Evolutionary conservation across 2,113 vertebrate species (phyloP).

Genomic region (Rana temporaria): DNA sequence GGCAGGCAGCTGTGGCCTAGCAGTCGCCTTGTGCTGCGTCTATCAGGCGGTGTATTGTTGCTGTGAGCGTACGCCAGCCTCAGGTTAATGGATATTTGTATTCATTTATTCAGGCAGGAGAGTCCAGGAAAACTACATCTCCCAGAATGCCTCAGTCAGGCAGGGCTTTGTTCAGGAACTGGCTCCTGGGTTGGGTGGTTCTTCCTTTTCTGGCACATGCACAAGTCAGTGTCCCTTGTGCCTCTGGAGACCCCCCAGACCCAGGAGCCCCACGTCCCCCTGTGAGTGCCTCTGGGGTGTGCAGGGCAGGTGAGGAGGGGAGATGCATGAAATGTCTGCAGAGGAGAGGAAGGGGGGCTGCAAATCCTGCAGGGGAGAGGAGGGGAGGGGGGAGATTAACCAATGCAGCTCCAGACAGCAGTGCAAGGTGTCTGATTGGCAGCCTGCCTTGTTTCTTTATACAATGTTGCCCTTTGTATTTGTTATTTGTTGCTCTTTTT

Average conservation of each 20-base stretch:
- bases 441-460: no score
- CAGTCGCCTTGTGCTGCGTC: no score
- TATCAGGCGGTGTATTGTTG: no score
- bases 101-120: no score
- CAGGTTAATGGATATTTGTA: no score
- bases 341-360: background rate
- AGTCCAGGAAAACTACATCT: conserved; percentile 15
- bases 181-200: conserved; percentile 39
- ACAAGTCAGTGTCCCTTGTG: background rate
- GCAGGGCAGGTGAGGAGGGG: conserved; percentile 2
- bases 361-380: background rate
- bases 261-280: background rate
- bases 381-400: background rate
- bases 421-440: background rate
- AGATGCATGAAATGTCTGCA: background rate
- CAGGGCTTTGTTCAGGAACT: background rate
- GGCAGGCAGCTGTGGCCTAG: no score
- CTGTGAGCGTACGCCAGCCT: no score
- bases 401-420: background rate
- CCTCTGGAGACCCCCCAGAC: conserved; percentile 14
- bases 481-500: no score
- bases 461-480: no score
- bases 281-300: background rate
- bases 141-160: conserved; percentile 24
- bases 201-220: conserved; percentile 31